A percentile compares a stretch with the other conserved stretches of the same genome.
Evolutionary conservation across 2,113 vertebrate species (phyloP).

Genomic region (Toxotes jaculatrix): DNA sequence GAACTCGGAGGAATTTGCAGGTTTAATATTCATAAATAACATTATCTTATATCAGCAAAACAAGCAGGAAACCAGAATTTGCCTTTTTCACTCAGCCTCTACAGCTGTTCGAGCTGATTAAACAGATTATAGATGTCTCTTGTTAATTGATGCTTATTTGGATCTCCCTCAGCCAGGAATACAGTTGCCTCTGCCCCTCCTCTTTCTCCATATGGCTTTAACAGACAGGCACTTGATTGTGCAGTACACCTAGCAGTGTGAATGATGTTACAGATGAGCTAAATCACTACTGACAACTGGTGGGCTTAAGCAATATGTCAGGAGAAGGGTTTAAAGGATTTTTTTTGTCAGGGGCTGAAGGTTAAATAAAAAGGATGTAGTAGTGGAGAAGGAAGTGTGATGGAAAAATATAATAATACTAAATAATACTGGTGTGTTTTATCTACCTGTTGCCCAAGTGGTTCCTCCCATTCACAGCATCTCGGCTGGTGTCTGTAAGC

Average conservation of each 20-base stretch:
- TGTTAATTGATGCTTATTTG: slow-evolving; percentile 61
- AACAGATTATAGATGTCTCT: slow-evolving; percentile 65
- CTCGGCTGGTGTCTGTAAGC: background rate
- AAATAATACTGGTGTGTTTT: background rate
- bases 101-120: slow-evolving; percentile 70
- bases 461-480: background rate
- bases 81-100: slow-evolving; percentile 39
- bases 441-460: background rate
- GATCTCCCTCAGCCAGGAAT: slow-evolving; percentile 43
- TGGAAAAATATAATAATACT: background rate
- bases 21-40: slow-evolving; percentile 35
- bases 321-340: slow-evolving; percentile 47
- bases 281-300: slow-evolving; percentile 61
- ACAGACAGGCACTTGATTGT: slow-evolving; percentile 49
- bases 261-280: slow-evolving; percentile 35
- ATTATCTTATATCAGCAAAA: slow-evolving; percentile 32
- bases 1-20: background rate
- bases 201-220: slow-evolving; percentile 32
- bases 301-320: slow-evolving; percentile 31
- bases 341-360: slow-evolving; percentile 46
- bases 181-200: slow-evolving; percentile 34
- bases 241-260: slow-evolving; percentile 25
- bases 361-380: slow-evolving; percentile 38
- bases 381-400: slow-evolving; percentile 1
- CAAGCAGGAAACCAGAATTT: slow-evolving; percentile 18